Evolutionary conservation across 2,113 vertebrate genomes (phyloP), one percentile per base, ranked within the genome.

Genomic region (Panthera leo): DNA sequence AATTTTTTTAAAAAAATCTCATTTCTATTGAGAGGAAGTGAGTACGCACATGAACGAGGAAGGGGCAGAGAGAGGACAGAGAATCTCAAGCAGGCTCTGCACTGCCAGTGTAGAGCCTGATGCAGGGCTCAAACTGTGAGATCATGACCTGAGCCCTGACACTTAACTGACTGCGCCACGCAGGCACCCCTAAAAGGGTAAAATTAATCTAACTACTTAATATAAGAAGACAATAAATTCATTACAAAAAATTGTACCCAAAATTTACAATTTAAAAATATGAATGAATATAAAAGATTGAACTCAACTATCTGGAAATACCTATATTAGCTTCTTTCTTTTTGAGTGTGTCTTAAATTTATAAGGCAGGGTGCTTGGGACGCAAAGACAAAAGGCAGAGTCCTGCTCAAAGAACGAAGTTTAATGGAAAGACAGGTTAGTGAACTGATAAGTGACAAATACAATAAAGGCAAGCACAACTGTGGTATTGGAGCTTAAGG

Each of bases 191-290:
- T 29, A 67, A 80, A 90, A 51, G 63, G 19, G 3, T 80, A 79
- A 78, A 76, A 86, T 82, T 82, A 91, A 91, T 25, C 29, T 93
- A 92, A 61, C 34, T 42, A 79, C 15, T 87, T 34, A 78, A 76
- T 58, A 89, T 89, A 79, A 93, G 36, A 89, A 88, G 15, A 93
- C 15, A 36, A 95, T 91, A 88, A 95, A 91, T 79, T 45, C 39
- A 61, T 67, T 75, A 61, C 12, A 61, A 93, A 92, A n/a, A 70
- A 75, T 27, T 48, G 39, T 51, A 84, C 23, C n/a, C 23, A 31
- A 78, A 94, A 95, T 23, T 39, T 95, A 31, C 79, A 88, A 80
- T 73, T 42, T 91, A 27, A 73, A 89, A 42, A 5, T 76, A 45
- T 0, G 14, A 85, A 90, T 39, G 39, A 92, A 75, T 86, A 89